Conservation (phyloP, 2,113 vertebrate genomes). For the Desmodus rotundus region DNA sequence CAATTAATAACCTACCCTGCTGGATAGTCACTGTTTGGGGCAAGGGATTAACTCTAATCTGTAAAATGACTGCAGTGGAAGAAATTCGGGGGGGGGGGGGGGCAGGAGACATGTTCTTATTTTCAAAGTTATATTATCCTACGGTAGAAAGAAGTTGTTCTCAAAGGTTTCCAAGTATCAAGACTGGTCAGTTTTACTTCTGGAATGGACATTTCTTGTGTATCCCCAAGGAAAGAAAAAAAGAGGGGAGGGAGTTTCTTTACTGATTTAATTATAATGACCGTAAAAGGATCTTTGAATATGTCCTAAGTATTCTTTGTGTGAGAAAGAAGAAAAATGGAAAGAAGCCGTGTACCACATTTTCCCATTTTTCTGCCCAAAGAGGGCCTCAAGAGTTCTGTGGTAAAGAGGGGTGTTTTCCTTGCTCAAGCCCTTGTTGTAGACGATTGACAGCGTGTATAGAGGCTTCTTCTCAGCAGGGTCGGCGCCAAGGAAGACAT, state of each 20-base stretch:
- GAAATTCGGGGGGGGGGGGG: not conserved
- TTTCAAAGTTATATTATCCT: not conserved
- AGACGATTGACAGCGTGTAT: not conserved
- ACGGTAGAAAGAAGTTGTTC: not conserved
- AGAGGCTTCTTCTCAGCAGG: not conserved
- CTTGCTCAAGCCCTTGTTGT: constrained; percentile 5
- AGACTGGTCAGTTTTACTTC: not conserved
- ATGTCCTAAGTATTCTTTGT: not conserved
- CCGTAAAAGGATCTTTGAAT: not conserved
- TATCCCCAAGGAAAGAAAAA: not conserved
- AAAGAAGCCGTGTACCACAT: not conserved
- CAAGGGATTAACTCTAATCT: not conserved
- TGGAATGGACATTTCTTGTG: not conserved
- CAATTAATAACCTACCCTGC: not conserved
- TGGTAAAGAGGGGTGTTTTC: not conserved
- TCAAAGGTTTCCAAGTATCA: not conserved
- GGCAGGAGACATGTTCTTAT: not conserved
- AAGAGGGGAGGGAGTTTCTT: fast-evolving
- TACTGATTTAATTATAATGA: not conserved
- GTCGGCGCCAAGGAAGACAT: not conserved
- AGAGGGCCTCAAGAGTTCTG: not conserved
- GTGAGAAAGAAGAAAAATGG: not conserved
- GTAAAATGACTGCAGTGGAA: not conserved
- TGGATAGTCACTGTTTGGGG: not conserved
- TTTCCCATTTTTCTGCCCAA: not conserved